Percentiles rank a stretch among this genome's conserved stretches.
phyloP scores from a whole-genome alignment of 2,888 invertebrate species.

The Eupithecia insigniata region DNA sequence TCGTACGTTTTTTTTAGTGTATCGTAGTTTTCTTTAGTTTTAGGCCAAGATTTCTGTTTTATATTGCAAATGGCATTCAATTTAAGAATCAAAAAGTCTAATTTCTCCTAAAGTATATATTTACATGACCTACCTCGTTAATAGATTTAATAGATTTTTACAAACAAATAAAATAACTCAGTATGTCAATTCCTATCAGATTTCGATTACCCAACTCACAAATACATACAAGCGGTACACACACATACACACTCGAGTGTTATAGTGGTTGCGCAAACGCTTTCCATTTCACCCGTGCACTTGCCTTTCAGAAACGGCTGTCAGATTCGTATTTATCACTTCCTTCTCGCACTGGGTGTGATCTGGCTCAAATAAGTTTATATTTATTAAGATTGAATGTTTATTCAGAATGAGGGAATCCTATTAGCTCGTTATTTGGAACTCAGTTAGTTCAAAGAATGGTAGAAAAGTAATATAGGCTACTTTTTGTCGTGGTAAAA shows the following conservation, averaged over 20 bases:
- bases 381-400: neutral
- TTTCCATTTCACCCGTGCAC: slow-evolving; percentile 76
- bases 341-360: slow-evolving; percentile 37
- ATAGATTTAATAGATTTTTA: slow-evolving; percentile 1
- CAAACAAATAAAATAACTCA: slow-evolving; percentile 11
- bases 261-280: slow-evolving; percentile 73
- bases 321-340: slow-evolving; percentile 36
- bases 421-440: too few species aligned
- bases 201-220: slow-evolving; percentile 53
- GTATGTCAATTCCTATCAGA: slow-evolving; percentile 46
- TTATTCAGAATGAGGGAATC: too few species aligned
- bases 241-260: neutral
- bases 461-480: too few species aligned
- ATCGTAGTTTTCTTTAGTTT: neutral
- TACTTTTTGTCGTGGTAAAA: too few species aligned
- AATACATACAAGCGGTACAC: slow-evolving; percentile 42
- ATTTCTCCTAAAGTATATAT: neutral
- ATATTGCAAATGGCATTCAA: neutral
- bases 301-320: slow-evolving; percentile 36
- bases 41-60: neutral
- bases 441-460: too few species aligned
- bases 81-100: neutral
- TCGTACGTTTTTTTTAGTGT: neutral
- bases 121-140: neutral
- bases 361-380: slow-evolving; percentile 23